A percentile compares a stretch with the other conserved stretches of the same genome.
These are phyloP conservation scores for Mastomys coucha DNA, from an alignment of 2,113 vertebrate genomes.

Conservation along the genomic window DNA sequence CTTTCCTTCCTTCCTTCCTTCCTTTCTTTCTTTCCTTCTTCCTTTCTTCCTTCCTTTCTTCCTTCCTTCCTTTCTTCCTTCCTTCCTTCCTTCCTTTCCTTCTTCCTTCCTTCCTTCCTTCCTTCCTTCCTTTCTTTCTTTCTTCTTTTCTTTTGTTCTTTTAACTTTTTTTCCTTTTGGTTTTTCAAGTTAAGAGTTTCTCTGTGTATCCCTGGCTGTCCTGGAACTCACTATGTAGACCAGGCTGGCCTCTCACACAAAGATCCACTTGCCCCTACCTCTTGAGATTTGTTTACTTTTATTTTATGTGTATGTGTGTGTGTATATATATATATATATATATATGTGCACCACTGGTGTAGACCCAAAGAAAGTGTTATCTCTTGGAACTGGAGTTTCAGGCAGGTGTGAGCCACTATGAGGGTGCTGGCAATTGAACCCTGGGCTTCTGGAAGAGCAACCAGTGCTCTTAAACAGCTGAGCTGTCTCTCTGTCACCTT, in stretches of 20 bases:
- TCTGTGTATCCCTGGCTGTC: background rate
- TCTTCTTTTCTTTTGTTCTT: too few species aligned
- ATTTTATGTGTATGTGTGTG: background rate
- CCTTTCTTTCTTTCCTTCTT: too few species aligned
- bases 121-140: too few species aligned
- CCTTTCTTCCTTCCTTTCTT: too few species aligned
- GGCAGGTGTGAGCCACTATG: background rate
- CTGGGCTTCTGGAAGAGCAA: background rate
- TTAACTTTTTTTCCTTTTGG: background rate
- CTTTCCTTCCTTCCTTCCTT: too few species aligned
- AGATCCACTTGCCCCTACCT: background rate
- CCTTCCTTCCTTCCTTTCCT: too few species aligned
- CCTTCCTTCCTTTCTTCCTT: too few species aligned
- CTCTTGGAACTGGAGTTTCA: background rate
- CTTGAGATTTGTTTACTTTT: background rate
- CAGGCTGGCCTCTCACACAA: background rate
- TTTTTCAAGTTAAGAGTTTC: background rate
- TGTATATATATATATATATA: rapidly evolving
- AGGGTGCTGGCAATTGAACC: background rate
- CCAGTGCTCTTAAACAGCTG: background rate
- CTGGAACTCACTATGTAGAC: background rate
- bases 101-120: too few species aligned
- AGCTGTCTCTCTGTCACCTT: background rate
- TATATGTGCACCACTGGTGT: too few species aligned
- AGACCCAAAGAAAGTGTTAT: background rate